Conservation (phyloP, 2,113 vertebrate genomes). For the Rhabdomys dilectus region DNA sequence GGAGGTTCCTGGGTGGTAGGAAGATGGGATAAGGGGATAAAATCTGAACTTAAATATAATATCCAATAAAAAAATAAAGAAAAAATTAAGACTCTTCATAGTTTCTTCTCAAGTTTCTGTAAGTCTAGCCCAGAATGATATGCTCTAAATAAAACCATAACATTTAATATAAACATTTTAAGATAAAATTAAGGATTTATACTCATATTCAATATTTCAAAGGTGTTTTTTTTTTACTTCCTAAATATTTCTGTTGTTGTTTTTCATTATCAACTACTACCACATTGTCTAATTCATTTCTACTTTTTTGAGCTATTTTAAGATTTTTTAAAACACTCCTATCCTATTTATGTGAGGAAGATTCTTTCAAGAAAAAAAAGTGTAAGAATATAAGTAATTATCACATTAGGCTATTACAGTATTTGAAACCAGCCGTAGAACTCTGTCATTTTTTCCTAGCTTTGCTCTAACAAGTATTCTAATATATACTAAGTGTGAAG, state of each 20-base stretch:
- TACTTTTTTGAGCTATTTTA: background rate
- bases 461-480: conserved; percentile 35
- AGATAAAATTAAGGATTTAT: background rate
- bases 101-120: background rate
- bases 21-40: too few species aligned
- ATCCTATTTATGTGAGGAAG: background rate
- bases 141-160: background rate
- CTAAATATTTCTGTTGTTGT: background rate
- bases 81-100: background rate
- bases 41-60: too few species aligned
- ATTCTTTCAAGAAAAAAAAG: background rate
- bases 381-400: background rate
- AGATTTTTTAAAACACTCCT: background rate
- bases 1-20: too few species aligned
- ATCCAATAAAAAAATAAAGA: background rate
- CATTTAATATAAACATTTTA: background rate
- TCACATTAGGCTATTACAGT: background rate
- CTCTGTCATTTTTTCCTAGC: background rate
- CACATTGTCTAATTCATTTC: background rate
- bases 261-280: background rate
- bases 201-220: background rate
- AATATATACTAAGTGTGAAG: conserved; percentile 17
- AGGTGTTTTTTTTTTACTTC: background rate
- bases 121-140: background rate
- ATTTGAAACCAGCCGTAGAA: background rate